Evolutionary conservation across 2,888 invertebrate species (phyloP), one percentile per base, ranked within the genome.

Genomic region (Amiota communis): DNA sequence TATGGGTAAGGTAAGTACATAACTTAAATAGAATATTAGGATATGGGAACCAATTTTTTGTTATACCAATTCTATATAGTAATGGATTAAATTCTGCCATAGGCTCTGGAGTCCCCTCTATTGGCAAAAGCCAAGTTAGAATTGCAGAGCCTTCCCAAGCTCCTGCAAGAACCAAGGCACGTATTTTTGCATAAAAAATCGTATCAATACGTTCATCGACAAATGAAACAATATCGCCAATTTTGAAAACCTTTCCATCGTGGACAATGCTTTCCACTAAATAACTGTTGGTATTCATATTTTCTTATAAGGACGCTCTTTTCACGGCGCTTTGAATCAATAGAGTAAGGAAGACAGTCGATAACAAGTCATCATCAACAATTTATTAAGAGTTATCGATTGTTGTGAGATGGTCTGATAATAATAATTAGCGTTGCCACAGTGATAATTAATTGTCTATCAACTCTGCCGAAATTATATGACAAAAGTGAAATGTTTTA

Each of bases 121-220:
- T 97, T 0, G 98, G 98, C 71, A 98, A 90, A 0, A 98, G 91
- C 98, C 98, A 98, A 0, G 97, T 96, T 13, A 98, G 91, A 1
- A 95, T 96, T 0, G 97, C 97, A 88, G 97, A 97, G 90, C 97
- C 97, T 87, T 97, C 95, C 82, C 97, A 96, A 88, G 97, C 96
- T 88, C 98, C 98, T 0, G 96, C 95, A 74, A 98, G 91, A n/a
- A n/a, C n/a, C 71, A 98, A 93, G 0, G 97, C 97, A 71, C 96
- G 92, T 72, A 98, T 93, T 91, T 98, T 97, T 8, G 97, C 97
- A 86, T 97, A 98, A 90, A 94, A 98, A 46, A 93, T 92, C 76
- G 93, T 93, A 70, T 95, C 94, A 3, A 94, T 93, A 56, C 92
- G n/a, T n/a, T n/a, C 90, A 86, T 96, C 97, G 73, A 93, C 91